These are phyloP conservation scores for Plebejus argus DNA, from an alignment of 2,888 invertebrate genomes.

Conservation along the genomic window DNA sequence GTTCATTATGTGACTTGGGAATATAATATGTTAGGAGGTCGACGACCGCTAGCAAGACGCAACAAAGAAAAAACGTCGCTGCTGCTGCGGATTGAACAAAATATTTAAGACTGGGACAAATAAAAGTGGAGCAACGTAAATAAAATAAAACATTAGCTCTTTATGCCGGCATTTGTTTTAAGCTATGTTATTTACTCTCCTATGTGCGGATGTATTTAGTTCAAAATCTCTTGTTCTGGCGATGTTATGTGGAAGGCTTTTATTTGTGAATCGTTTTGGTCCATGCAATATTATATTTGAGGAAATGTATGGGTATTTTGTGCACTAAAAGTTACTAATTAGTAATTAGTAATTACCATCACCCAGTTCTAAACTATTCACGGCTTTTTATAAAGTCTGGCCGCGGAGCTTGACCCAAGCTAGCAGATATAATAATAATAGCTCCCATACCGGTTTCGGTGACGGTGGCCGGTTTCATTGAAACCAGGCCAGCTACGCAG, in stretches of 20 bases:
- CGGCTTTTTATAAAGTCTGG: no score
- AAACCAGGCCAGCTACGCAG: no score
- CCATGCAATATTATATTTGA: not conserved
- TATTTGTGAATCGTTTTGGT: not conserved
- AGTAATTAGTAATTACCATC: no score
- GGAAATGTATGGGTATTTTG: not conserved
- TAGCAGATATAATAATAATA: no score
- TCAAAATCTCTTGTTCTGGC: not conserved
- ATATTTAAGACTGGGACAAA: slow-evolving; percentile 2
- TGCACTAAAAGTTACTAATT: no score
- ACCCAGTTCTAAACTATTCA: no score
- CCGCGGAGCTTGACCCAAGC: no score
- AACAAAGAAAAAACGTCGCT: not conserved
- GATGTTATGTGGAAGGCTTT: not conserved
- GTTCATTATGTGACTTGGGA: not conserved
- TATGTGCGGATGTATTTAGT: not conserved
- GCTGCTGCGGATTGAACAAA: not conserved
- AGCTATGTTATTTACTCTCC: not conserved
- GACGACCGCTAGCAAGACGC: not conserved
- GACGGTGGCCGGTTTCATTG: no score
- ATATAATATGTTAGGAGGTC: slow-evolving; percentile 5
- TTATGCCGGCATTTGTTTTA: not conserved
- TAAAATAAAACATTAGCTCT: slow-evolving; percentile 7
- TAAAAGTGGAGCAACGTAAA: not conserved
- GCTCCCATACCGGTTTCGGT: no score